Base-by-base conservation (phyloP, 2,888 invertebrate species). In the Tachina grossa region DNA sequence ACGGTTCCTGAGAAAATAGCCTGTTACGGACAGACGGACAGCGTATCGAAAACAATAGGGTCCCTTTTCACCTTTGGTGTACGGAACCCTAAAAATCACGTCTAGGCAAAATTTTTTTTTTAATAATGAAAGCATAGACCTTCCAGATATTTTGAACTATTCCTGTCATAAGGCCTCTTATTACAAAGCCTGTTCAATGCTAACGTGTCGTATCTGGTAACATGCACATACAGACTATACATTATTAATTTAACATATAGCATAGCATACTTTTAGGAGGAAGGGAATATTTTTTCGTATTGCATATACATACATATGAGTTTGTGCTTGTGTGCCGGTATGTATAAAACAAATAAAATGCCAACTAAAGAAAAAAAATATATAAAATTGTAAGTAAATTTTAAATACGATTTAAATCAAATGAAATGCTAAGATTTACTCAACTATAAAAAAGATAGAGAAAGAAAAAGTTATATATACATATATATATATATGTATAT, bases 341-440 rank as follows among this genome's bases (percentile, higher is more conserved):
- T 41, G 13, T 66, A 71, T 76, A 76, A 82, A 82, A 63, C 76
- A 82, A 71, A 81, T 65, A 65, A 74, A 81, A 81, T 74, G 19
- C 57, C 43, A 74, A 74, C 41, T 43, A 31, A 43, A 43, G 53
- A 55, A 49, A 53, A 55, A 55, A 53, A 68, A 63, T 8, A 72
- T 39, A 51, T n/a, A 47, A 82, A 76, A 63, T 76, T 55, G 68
- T 76, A 76, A 82, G 76, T 65, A 82, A 82, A 82, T 82, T 82
- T 82, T 71, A 76, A 82, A 82, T 82, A 76, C 69, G 57, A 82
- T 71, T 82, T 82, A 76, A 76, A 82, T 57, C 69, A 76, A 82
- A 71, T 82, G 71, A 69, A 82, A 82, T 82, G 63, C 71, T 76
- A 82, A 82, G 82, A 82, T 82, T 82, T 76, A 82, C 76, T 82